Base-by-base conservation (phyloP, 1,140 invertebrate genomes). In the Zaprionus inermis region DNA sequence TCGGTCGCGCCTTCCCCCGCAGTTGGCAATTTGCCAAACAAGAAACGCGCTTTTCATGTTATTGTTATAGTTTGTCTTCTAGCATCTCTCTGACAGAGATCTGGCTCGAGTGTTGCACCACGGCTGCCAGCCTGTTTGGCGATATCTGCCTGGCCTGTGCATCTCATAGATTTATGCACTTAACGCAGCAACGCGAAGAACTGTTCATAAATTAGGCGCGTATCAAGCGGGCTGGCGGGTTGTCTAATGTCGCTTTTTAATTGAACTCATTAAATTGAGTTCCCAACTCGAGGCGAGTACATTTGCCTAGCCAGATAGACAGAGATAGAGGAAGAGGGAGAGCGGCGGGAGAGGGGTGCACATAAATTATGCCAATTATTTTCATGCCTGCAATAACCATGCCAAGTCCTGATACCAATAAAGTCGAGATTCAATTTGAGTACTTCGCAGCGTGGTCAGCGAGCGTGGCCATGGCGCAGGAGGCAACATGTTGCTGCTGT, bases 361-460 rank as follows among this genome's bases (percentile, higher is more conserved):
- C 79, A 78, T 81, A 85, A 84, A 85, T 84, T 84, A 84, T 85
- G 78, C 78, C 81, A 84, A 84, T 84, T 84, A 84, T 78, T 85
- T 81, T 85, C 71, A 68, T 81, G 74, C 72, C 72, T 69, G 70
- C 74, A 76, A 85, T 67, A 63, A 56, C 56, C 56, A 57, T 75
- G 72, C 59, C 79, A 71, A 78, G 75, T 63, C 57, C 58, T 75
- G 58, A 79, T 84, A 78, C 70, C 81, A 79, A 81, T 85, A 78
- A 84, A 84, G 78, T 85, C 60, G 55, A 81, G 81, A 84, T 84
- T 84, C 81, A 84, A 84, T 85, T 84, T 84, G 74, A 78, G 78
- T 85, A 66, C 49, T 84, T 75, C 64, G 69, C 74, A 76, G 34
- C 41, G n/a, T 30, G 52, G 71, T 52, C 61, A 56, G 14, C 24